A percentile compares a stretch with the other conserved stretches of the same genome.
phyloP scores from a whole-genome alignment of 2,797 vertebrate species.

The Siniperca obscura region DNA sequence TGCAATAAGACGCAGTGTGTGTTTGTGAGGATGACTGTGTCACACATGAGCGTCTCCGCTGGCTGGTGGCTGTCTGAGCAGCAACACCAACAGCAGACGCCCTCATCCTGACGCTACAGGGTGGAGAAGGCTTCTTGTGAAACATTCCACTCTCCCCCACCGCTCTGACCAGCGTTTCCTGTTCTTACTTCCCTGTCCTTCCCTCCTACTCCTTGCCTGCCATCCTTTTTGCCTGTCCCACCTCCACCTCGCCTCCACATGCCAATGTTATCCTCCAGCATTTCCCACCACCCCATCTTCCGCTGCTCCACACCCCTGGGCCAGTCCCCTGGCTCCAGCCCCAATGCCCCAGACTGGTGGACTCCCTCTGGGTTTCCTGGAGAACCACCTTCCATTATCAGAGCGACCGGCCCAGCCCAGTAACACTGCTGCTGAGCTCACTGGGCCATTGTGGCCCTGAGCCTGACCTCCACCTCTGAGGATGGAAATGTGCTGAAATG shows the following conservation, averaged over 20 bases:
- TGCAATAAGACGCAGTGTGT: neutral
- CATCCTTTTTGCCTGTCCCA: slow-evolving; percentile 46
- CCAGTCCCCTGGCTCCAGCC: slow-evolving; percentile 32
- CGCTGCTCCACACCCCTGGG: slow-evolving; percentile 40
- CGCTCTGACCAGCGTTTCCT: slow-evolving; percentile 87
- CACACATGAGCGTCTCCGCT: slow-evolving; percentile 54
- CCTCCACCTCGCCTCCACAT: slow-evolving; percentile 39
- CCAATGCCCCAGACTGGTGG: slow-evolving; percentile 80
- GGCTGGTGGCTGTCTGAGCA: slow-evolving; percentile 57
- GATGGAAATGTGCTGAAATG: slow-evolving; percentile 2
- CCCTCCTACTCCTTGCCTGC: slow-evolving; percentile 37
- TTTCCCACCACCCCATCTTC: slow-evolving; percentile 71
- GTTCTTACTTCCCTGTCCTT: slow-evolving; percentile 79
- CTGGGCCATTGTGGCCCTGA: neutral
- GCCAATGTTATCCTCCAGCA: slow-evolving; percentile 55
- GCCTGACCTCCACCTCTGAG: slow-evolving; percentile 28
- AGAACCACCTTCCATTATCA: slow-evolving; percentile 88
- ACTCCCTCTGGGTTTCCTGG: slow-evolving; percentile 84
- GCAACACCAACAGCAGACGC: slow-evolving; percentile 71
- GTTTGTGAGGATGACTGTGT: slow-evolving; percentile 49
- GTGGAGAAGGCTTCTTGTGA: slow-evolving; percentile 81
- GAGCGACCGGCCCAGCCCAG: slow-evolving; percentile 61
- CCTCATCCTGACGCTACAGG: slow-evolving; percentile 87
- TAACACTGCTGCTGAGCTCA: slow-evolving; percentile 44
- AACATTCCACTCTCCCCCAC: slow-evolving; percentile 86